These are phyloP conservation scores for Poecilia latipinna DNA, from an alignment of 2,113 vertebrate species.

Conservation along the genomic window DNA sequence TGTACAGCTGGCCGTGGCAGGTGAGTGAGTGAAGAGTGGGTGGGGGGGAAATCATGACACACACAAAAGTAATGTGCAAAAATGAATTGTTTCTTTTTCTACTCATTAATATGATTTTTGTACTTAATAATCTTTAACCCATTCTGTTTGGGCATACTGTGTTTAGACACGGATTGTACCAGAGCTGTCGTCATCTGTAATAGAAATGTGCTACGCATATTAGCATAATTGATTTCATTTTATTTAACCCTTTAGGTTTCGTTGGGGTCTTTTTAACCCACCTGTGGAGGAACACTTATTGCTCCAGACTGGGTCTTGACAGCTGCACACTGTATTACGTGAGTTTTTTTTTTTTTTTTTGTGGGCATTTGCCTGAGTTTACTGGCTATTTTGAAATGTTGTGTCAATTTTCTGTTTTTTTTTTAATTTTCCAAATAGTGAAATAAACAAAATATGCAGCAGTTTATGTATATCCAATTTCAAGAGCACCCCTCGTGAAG, in stretches of 20 bases:
- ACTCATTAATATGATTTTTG: not conserved
- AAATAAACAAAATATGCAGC: too few relatives aligned
- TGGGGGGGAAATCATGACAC: not conserved
- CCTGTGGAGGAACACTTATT: constrained; percentile 73
- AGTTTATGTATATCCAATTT: too few relatives aligned
- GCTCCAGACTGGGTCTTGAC: constrained; percentile 73
- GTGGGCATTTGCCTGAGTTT: not conserved
- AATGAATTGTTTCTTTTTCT: not conserved
- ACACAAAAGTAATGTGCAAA: not conserved
- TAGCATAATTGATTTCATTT: not conserved
- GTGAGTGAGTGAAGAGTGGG: not conserved
- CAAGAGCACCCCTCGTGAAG: too few relatives aligned
- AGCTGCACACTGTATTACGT: constrained; percentile 73
- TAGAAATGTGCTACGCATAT: not conserved
- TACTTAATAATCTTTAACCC: not conserved
- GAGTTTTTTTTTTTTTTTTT: constrained; percentile 11
- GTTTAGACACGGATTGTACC: not conserved
- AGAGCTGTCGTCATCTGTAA: not conserved
- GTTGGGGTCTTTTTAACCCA: constrained; percentile 67
- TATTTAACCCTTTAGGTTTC: constrained; percentile 42
- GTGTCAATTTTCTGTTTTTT: too few relatives aligned
- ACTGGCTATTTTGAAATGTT: not conserved
- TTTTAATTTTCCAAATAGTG: too few relatives aligned
- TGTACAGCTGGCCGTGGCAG: constrained; percentile 79
- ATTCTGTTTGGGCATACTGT: not conserved